Evolutionary conservation across 2,888 invertebrate species (phyloP).

Genomic region (Cylloceria caligata): DNA sequence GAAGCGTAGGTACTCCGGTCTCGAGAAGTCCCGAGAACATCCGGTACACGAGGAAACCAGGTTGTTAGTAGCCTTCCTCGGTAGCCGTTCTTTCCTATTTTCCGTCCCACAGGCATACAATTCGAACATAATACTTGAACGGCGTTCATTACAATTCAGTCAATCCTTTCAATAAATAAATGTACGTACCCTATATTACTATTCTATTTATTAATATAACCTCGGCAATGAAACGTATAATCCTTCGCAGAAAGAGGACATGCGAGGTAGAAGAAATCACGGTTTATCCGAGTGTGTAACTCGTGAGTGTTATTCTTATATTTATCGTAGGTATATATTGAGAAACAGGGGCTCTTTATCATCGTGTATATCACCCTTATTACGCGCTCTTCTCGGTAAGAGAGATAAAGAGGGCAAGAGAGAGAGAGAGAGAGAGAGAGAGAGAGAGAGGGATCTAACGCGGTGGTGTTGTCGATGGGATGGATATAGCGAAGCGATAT

Average conservation of each 20-base stretch:
- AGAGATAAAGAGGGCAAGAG: constrained; percentile 10
- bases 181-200: background rate
- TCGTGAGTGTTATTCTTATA: constrained; percentile 52
- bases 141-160: constrained; percentile 22
- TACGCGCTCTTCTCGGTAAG: constrained; percentile 6
- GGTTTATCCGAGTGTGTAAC: constrained; percentile 54
- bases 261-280: constrained; percentile 41
- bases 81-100: constrained; percentile 34
- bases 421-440: constrained; percentile 16
- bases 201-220: background rate
- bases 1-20: constrained; percentile 16
- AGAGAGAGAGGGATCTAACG: constrained; percentile 5
- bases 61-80: constrained; percentile 49
- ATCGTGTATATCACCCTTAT: constrained; percentile 43
- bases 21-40: constrained; percentile 61
- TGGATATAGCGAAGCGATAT: constrained; percentile 26
- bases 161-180: constrained; percentile 18
- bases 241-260: background rate
- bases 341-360: constrained; percentile 42
- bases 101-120: constrained; percentile 30
- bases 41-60: constrained; percentile 58
- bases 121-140: constrained; percentile 18
- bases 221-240: constrained; percentile 2
- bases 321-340: constrained; percentile 47
- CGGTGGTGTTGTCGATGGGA: constrained; percentile 24